Base-by-base conservation (phyloP, 2,113 vertebrate species). In the Lepus americanus region DNA sequence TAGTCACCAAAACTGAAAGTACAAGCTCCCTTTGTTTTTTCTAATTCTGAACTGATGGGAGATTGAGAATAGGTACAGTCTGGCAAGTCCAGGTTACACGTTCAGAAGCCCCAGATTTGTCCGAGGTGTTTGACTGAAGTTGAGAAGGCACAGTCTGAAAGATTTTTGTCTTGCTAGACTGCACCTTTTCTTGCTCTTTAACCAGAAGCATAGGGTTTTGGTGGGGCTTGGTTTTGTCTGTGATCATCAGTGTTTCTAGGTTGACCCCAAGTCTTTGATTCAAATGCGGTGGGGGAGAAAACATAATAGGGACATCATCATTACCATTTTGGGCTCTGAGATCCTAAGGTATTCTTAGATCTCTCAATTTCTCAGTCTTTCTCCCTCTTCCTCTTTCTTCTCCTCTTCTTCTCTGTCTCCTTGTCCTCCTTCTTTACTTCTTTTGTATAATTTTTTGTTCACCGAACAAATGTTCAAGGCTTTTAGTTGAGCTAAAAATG, bases 61-160 rank as follows among this genome's bases (percentile, higher is more conserved):
- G 2, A 6, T 6, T 23, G 11, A 19, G 8, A 2, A 4, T n/a
- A 6, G 23, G 36, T 51, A 51, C 0, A 69, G 3, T 23, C 4
- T 14, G 9, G 29, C 8, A 19, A 33, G 44, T 44, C 44, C 44
- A 7, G 33, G 25, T 13, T 44, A 22, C 10, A 16, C 16, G 14
- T 53, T 5, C 23, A 19, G n/a, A 29, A 7, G 44, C 44, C 44
- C 44, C 44, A 44, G 44, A 51, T 9, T n/a, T 77, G 29, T 44
- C 22, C 55, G 9, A 29, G 33, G 0, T 19, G 6, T 67, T 9
- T 44, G 14, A 8, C 6, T 36, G 0, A 3, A 66, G 7, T 36
- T 77, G 12, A 27, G 7, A 0, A 39, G 22, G 70, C 77, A 49
- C 4, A 6, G 0, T 70, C 22, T 63, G 11, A 63, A 85, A 4